A percentile compares a stretch with the other conserved stretches of the same genome.
These are phyloP conservation scores for Yoshiicerus persimilis DNA, from an alignment of 1,140 invertebrate species.

Conservation along the genomic window DNA sequence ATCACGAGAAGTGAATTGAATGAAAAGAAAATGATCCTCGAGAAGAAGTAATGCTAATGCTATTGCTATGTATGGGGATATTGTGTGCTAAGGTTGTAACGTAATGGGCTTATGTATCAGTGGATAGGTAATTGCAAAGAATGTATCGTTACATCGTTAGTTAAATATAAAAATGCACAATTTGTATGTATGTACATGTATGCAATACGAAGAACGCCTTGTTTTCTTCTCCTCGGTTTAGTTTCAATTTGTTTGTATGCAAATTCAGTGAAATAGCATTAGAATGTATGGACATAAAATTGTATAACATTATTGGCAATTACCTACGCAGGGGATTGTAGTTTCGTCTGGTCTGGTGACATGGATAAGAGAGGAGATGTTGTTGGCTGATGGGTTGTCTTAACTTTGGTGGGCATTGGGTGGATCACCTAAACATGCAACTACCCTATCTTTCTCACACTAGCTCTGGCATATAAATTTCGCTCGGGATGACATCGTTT, in stretches of 20 bases:
- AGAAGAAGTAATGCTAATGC: too few relatives aligned
- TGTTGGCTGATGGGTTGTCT: not conserved
- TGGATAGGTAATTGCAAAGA: too few relatives aligned
- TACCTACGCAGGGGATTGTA: not conserved
- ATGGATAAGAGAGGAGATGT: not conserved
- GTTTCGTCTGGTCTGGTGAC: not conserved
- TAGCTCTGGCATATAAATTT: not conserved
- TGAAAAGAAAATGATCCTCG: too few relatives aligned
- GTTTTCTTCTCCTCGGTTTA: not conserved
- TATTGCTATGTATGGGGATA: too few relatives aligned
- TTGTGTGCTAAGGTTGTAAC: too few relatives aligned
- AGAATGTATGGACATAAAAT: not conserved
- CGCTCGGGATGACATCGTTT: not conserved
- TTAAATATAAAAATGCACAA: not conserved
- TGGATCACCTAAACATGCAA: not conserved
- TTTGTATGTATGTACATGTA: not conserved
- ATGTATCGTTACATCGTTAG: not conserved
- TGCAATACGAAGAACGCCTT: not conserved
- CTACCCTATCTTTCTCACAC: not conserved
- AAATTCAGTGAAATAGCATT: not conserved
- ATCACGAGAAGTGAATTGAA: not conserved
- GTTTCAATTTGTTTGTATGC: slow-evolving; percentile 2
- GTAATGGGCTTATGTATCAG: not conserved
- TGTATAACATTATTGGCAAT: not conserved
- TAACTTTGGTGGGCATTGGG: not conserved